Conservation (phyloP, 2,797 vertebrate species). For the Mormyrus proboscirostris region DNA sequence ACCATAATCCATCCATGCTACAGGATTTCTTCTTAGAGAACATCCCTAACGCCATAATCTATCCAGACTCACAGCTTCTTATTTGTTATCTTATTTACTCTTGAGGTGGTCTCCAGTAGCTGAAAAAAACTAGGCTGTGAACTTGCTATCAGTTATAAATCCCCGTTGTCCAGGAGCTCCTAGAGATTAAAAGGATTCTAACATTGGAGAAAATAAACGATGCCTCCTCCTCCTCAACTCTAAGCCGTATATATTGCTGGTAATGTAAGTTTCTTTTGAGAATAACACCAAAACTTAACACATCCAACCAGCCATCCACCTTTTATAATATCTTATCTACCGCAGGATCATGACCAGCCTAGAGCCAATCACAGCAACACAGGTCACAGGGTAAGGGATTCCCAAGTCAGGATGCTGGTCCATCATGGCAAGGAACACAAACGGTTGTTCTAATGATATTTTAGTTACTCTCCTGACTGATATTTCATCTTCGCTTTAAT, state of each 20-base stretch:
- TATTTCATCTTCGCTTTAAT: background rate
- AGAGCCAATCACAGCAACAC: background rate
- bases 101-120: background rate
- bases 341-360: background rate
- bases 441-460: background rate
- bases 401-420: background rate
- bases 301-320: background rate
- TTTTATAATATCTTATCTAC: background rate
- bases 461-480: background rate
- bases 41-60: background rate
- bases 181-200: constrained; percentile 11
- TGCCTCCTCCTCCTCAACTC: background rate
- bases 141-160: constrained; percentile 4
- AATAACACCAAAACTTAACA: background rate
- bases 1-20: background rate
- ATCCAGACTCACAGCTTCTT: background rate
- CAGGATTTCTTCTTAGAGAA: background rate
- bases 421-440: background rate
- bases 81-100: constrained; percentile 14
- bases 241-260: background rate
- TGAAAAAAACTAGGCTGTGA: background rate
- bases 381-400: background rate
- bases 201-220: background rate
- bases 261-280: background rate
- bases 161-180: background rate